These are phyloP conservation scores for Melolontha melolontha DNA, from an alignment of 2,888 invertebrate species.

Conservation along the genomic window DNA sequence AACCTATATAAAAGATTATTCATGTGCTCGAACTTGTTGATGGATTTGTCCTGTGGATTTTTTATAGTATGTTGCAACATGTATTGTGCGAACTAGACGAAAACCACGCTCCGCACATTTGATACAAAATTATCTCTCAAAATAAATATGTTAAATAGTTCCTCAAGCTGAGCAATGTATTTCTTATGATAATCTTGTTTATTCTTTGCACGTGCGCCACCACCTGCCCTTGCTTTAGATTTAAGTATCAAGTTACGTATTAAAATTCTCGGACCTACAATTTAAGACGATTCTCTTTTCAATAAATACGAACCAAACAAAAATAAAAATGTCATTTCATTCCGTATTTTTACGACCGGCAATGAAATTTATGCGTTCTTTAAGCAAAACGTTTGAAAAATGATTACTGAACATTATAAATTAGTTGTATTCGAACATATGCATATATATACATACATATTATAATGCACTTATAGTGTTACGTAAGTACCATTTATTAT, in stretches of 20 bases:
- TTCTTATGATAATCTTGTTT: conserved; percentile 42
- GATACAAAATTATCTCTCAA: conserved; percentile 40
- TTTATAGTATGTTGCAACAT: conserved; percentile 21
- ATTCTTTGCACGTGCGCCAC: conserved; percentile 40
- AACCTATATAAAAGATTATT: conserved; percentile 45
- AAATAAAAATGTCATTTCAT: too few species aligned
- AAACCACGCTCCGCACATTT: conserved; percentile 27
- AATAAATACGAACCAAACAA: too few species aligned
- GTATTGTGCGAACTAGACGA: conserved; percentile 40
- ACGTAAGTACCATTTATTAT: too few species aligned
- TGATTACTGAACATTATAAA: too few species aligned
- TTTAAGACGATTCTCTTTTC: too few species aligned
- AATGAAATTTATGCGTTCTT: too few species aligned
- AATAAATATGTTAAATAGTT: conserved; percentile 36
- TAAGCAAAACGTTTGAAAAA: too few species aligned
- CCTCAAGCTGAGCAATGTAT: conserved; percentile 45
- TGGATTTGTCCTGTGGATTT: conserved; percentile 46
- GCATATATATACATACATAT: too few species aligned
- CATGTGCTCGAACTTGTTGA: conserved; percentile 46
- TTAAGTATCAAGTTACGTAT: background rate
- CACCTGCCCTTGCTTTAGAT: conserved; percentile 38
- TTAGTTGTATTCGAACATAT: too few species aligned
- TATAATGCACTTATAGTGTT: too few species aligned
- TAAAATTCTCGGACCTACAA: too few species aligned
- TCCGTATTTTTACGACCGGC: too few species aligned